Base-by-base conservation (phyloP, 2,888 invertebrate genomes). In the Mongoloraphidia duomilia region DNA sequence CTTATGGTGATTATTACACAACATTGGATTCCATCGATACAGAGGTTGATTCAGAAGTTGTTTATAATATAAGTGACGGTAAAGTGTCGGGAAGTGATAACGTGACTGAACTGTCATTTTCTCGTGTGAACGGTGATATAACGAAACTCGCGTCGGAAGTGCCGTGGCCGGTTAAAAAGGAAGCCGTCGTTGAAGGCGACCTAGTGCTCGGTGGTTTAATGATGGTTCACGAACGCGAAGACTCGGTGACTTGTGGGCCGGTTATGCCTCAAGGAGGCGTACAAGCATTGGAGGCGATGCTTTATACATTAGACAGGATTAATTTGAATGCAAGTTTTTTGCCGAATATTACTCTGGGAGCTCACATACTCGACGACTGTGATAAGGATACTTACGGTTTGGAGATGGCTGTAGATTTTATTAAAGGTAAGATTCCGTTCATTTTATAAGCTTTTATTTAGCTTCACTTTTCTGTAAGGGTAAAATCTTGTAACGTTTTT, bases 321-420 rank as follows among this genome's bases (percentile, higher is more conserved):
- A 89, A 89, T 65, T 68, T 73, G 57, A 70, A 77, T 51, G 64
- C 73, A 49, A 71, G 74, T 49, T 70, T 84, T 54, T 71, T 89
- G 54, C 87, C 87, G 1, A 86, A 85, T 46, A 80, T 92, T 47
- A 79, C 74, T 6, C 69, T 94, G 10, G 93, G 93, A 38, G 90
- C 90, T 9, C 86, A 92, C 63, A 82, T 94, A 47, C 73, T 94
- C 54, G 94, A 94, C 63, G 94, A 94, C 67, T 94, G 94, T 67
- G 94, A 94, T 72, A 88, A 91, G 69, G 94, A 94, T 65, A 94
- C 93, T 0, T 93, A 93, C 61, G 94, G 94, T 1, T 72, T 94
- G 55, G 93, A 94, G 65, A 93, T 94, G 83, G 91, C 93, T 12
- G 88, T 94, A 12, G 93, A 94, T 69, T 94, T 94, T 66, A 94